Conservation (phyloP, 2,797 vertebrate species). For the Petrocephalus sullivani region DNA sequence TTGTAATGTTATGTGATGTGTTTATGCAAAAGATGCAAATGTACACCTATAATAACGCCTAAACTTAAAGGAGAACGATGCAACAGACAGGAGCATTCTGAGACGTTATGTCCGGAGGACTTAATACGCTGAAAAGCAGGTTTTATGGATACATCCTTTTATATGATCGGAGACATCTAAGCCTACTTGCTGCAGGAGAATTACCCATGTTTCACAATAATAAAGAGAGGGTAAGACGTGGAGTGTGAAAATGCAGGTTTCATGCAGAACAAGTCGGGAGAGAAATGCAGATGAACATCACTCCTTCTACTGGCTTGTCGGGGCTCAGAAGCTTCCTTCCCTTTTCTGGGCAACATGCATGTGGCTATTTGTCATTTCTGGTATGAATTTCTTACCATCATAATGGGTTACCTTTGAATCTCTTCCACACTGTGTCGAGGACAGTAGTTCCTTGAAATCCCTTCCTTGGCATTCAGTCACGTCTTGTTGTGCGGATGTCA, state of each 20-base stretch:
- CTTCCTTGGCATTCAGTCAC: background rate
- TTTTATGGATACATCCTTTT: background rate
- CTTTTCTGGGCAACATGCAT: background rate
- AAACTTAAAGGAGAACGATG: background rate
- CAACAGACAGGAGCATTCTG: background rate
- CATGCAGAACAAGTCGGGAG: background rate
- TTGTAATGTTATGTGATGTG: background rate
- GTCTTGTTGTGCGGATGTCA: background rate
- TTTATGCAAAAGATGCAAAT: background rate
- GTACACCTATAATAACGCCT: background rate
- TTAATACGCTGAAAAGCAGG: background rate
- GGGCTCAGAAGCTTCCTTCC: background rate
- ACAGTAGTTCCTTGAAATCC: background rate
- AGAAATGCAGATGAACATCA: background rate
- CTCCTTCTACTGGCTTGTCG: background rate
- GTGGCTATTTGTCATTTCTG: background rate
- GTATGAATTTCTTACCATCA: background rate
- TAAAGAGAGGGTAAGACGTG: background rate
- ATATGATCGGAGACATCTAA: background rate
- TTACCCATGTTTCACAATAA: background rate
- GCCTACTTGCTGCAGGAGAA: background rate
- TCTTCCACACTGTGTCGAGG: background rate
- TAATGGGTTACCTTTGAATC: background rate
- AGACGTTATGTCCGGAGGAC: background rate
- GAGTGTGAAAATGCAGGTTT: background rate